A percentile compares a stretch with the other conserved stretches of the same genome.
phyloP scores from a whole-genome alignment of 1,140 invertebrate genomes.

The Papilio machaon region DNA sequence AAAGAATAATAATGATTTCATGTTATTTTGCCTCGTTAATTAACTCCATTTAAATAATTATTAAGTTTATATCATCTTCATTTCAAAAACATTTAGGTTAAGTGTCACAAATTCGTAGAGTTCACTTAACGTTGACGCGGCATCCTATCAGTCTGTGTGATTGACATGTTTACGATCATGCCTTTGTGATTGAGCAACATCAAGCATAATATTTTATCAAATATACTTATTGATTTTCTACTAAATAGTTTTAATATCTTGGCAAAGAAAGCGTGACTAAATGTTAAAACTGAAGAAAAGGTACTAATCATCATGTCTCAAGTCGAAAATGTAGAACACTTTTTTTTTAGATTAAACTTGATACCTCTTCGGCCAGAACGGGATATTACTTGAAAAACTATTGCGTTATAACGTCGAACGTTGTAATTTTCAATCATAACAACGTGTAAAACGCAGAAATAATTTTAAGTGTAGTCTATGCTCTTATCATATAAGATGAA shows the following conservation, averaged over 20 bases:
- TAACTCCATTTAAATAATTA: not conserved
- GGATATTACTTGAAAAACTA: too few species aligned
- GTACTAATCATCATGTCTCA: not conserved
- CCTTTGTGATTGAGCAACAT: not conserved
- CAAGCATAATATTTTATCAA: not conserved
- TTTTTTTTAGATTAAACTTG: not conserved
- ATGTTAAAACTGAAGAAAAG: not conserved
- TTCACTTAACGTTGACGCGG: not conserved
- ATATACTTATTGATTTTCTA: not conserved
- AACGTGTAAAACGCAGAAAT: not conserved
- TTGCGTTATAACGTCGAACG: too few species aligned
- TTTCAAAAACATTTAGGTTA: not conserved
- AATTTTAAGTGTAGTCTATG: not conserved
- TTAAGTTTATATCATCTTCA: not conserved
- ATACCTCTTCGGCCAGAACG: not conserved
- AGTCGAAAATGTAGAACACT: not conserved
- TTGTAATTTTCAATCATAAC: too few species aligned
- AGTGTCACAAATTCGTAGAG: conserved; percentile 7
- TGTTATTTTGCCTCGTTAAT: too few species aligned
- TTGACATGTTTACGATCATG: conserved; percentile 14
- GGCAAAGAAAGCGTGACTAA: not conserved
- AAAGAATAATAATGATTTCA: too few species aligned
- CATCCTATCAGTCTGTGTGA: not conserved
- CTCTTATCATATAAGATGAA: not conserved
- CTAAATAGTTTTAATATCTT: not conserved